Conservation (phyloP, 2,888 invertebrate species). For the Drosophila anomalata region DNA sequence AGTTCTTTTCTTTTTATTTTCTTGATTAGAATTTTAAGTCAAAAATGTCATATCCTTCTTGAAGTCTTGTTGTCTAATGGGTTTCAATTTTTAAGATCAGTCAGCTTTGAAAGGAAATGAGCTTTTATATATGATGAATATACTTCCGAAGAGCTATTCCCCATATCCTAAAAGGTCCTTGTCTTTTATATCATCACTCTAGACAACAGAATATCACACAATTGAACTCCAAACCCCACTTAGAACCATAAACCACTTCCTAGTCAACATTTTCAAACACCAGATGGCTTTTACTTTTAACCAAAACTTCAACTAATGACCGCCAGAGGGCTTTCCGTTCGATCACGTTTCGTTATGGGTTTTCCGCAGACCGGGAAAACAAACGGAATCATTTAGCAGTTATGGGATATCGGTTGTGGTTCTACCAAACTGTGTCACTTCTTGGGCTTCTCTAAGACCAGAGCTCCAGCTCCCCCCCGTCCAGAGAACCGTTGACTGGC, state of each 20-base stretch:
- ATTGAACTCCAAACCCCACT: not conserved
- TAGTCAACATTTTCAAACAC: constrained; percentile 2
- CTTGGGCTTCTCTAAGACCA: constrained; percentile 59
- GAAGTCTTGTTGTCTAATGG: too few species aligned
- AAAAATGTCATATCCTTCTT: constrained; percentile 11
- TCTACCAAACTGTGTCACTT: constrained; percentile 41
- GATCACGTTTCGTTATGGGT: constrained; percentile 31
- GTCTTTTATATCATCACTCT: too few species aligned
- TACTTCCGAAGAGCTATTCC: too few species aligned
- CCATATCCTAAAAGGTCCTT: too few species aligned
- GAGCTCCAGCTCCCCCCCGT: constrained; percentile 35
- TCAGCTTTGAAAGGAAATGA: too few species aligned
- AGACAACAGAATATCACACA: not conserved
- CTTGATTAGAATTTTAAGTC: not conserved
- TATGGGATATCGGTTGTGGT: constrained; percentile 27
- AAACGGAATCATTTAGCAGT: constrained; percentile 39
- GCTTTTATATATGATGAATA: too few species aligned
- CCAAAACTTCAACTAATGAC: constrained; percentile 29
- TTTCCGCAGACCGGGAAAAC: constrained; percentile 21
- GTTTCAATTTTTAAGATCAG: too few species aligned
- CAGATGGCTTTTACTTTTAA: constrained; percentile 39
- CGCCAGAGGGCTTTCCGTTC: constrained; percentile 40
- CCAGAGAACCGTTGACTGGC: constrained; percentile 7
- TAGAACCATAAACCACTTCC: constrained; percentile 1
- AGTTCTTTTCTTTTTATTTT: not conserved